Conservation (phyloP, 2,113 vertebrate species). For the Plotosus lineatus region DNA sequence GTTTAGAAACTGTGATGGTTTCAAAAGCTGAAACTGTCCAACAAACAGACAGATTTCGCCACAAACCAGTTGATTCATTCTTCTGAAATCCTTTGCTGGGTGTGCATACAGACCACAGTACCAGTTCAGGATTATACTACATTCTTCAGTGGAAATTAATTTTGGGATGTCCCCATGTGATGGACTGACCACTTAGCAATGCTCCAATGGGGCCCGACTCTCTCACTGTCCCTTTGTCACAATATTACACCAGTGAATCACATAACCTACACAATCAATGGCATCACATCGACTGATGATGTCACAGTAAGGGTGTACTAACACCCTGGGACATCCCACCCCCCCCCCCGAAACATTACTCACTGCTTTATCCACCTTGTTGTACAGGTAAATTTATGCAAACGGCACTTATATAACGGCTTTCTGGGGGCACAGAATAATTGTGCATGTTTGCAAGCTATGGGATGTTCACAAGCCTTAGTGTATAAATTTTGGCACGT, state of each 20-base stretch:
- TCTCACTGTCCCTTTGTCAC: too few species aligned
- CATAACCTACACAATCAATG: too few species aligned
- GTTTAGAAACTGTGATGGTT: not conserved
- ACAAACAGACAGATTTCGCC: not conserved
- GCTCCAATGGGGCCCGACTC: too few species aligned
- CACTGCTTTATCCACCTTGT: not conserved
- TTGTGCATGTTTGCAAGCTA: constrained; percentile 8
- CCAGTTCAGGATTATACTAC: not conserved
- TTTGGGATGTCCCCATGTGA: too few species aligned
- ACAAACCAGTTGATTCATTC: too few species aligned
- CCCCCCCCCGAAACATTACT: too few species aligned
- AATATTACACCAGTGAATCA: too few species aligned
- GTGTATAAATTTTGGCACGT: constrained; percentile 15
- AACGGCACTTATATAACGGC: not conserved
- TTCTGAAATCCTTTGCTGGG: not conserved
- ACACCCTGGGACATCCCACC: too few species aligned
- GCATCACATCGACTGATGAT: too few species aligned
- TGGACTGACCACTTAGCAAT: too few species aligned
- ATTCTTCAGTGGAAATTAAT: not conserved
- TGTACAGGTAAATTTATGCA: not conserved
- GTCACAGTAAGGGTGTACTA: too few species aligned
- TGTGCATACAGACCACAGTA: not conserved
- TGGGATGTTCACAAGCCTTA: constrained; percentile 53
- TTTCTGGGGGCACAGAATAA: not conserved
- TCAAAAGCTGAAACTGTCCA: not conserved